Percentiles rank a stretch among this genome's conserved stretches.
Evolutionary conservation across 92 coral and sea anemone genomes (phyloP).

Genomic region (Metridium senile): DNA sequence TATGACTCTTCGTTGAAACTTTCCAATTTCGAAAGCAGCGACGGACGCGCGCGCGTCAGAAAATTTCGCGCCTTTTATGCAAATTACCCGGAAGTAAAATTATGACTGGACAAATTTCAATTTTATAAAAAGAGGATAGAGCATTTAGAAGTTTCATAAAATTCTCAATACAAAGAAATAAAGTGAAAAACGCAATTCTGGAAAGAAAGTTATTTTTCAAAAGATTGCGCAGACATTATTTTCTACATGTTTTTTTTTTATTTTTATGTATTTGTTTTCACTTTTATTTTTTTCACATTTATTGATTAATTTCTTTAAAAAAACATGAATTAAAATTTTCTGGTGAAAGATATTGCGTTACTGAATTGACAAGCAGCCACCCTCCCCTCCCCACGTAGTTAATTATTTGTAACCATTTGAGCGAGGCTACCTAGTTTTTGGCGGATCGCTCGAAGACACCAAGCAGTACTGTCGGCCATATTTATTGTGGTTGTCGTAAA

Average conservation of each 20-base stretch:
- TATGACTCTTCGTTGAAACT: too few species aligned
- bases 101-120: background rate
- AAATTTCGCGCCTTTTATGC: background rate
- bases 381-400: slow-evolving; percentile 13
- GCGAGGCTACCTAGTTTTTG: slow-evolving; percentile 30
- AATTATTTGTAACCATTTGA: background rate
- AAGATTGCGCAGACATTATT: too few species aligned
- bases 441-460: slow-evolving; percentile 40
- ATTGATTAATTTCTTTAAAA: too few species aligned
- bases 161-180: too few species aligned
- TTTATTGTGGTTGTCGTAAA: slow-evolving; percentile 4
- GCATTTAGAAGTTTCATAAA: too few species aligned
- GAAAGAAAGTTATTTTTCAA: too few species aligned
- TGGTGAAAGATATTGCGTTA: background rate
- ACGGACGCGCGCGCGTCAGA: background rate
- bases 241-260: too few species aligned
- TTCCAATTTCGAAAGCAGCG: too few species aligned
- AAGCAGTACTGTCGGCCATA: slow-evolving; percentile 17
- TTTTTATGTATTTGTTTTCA: background rate
- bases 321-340: background rate
- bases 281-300: too few species aligned
- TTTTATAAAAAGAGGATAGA: too few species aligned
- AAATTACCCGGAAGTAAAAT: background rate
- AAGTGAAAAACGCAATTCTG: too few species aligned
- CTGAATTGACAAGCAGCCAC: background rate